Base-by-base conservation (phyloP, 2,797 vertebrate species). In the Morelia viridis region DNA sequence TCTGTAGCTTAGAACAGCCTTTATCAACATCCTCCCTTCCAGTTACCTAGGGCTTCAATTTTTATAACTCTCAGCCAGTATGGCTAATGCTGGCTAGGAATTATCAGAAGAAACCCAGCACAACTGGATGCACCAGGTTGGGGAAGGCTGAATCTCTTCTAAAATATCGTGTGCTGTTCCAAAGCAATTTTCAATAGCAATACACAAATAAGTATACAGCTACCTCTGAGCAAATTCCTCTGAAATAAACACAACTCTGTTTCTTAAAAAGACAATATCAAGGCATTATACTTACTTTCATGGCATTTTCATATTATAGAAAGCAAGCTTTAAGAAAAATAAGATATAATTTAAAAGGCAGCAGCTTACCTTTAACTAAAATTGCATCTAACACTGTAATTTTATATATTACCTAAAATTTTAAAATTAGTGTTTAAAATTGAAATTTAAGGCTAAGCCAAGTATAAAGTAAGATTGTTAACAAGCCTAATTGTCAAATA, bases 241-340 rank as follows among this genome's bases (percentile, higher is more conserved):
- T 68, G 53, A 89, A n/a, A 84, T 41, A 46, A 83, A 91, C 41
- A 62, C 28, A 83, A 87, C 12, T 50, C 0, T 87, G 5, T 12
- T 19, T 60, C 28, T 85, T 24, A 91, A 85, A 15, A 60, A 57
- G 13, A 56, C 12, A 17, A 31, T 71, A 57, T 10, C 19, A 31
- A 91, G 0, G 19, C 26, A 68, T 12, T 31, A 11, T 61, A 22
- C 17, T 87, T 80, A 88, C 57, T 26, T 35, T 28, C 84, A 15
- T 46, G 19, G 5, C 6, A 65, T 57, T 64, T 85, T 93, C 9
- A 62, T 28, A 60, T 64, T 86, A 50, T 12, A 13, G 64, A 93
- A 28, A 91, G 56, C 90, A n/a, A 5, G 80, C 85, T 4, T 61
- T 2, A 24, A 92, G 92, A 91, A 86, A 71, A 64, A 91, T 93